These are phyloP conservation scores for Alaudala cheleensis DNA, from an alignment of 2,113 vertebrate species.

Conservation along the genomic window DNA sequence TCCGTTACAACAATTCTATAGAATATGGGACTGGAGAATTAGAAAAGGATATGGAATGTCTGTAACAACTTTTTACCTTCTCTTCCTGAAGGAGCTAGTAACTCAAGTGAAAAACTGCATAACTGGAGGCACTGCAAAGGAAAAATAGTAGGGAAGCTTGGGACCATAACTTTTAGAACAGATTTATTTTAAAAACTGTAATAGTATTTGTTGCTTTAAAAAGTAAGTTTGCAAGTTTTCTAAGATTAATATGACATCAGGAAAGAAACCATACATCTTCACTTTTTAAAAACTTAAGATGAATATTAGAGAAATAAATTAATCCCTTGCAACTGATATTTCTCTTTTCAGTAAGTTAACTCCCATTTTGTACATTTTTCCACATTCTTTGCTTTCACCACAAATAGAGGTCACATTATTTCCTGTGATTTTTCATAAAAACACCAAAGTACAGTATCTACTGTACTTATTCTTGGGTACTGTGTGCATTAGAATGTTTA, in stretches of 20 bases:
- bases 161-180: not conserved
- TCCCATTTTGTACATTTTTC: not conserved
- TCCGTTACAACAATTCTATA: not conserved
- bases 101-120: not conserved
- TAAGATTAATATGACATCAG: not conserved
- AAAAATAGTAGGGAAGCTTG: not conserved
- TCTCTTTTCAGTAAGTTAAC: not conserved
- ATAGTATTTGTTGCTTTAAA: not conserved
- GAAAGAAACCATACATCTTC: not conserved
- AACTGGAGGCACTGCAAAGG: not conserved
- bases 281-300: not conserved
- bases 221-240: not conserved
- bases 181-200: not conserved
- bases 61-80: not conserved
- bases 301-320: not conserved
- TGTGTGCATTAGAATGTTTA: slow-evolving; percentile 9
- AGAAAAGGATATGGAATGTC: not conserved
- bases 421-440: not conserved
- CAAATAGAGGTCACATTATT: not conserved
- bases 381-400: not conserved
- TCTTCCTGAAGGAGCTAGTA: not conserved
- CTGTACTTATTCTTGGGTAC: not conserved
- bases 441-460: not conserved
- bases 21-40: not conserved
- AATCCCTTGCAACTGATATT: not conserved